These are phyloP conservation scores for Drosophila sproati DNA, from an alignment of 1,140 invertebrate species.

Conservation along the genomic window DNA sequence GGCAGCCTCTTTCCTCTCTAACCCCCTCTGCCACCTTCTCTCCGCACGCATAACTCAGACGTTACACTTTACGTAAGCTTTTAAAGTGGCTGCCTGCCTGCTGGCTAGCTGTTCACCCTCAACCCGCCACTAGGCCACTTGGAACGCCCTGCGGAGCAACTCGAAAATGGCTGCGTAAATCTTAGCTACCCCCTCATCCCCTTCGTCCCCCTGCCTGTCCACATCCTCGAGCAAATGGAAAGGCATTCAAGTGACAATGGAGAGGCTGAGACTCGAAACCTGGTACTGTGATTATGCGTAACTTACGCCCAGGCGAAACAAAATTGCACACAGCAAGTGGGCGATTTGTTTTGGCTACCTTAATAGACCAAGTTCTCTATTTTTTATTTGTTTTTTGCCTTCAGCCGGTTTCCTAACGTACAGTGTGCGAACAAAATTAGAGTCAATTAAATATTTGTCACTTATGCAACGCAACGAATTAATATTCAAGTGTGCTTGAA, in stretches of 20 bases:
- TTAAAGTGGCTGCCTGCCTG: constrained; percentile 13
- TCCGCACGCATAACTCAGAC: constrained; percentile 40
- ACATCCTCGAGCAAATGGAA: constrained; percentile 51
- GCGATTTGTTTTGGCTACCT: constrained; percentile 32
- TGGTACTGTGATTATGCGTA: constrained; percentile 49
- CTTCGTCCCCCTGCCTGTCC: neutral
- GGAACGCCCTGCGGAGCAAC: constrained; percentile 51
- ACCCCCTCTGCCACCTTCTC: neutral
- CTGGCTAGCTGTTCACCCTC: neutral
- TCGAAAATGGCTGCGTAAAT: constrained; percentile 42
- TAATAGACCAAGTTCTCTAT: constrained; percentile 5
- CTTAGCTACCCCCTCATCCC: constrained; percentile 34
- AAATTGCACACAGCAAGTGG: constrained; percentile 69
- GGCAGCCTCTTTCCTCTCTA: neutral
- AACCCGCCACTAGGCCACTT: constrained; percentile 29
- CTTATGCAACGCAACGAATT: constrained; percentile 46
- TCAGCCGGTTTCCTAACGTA: constrained; percentile 28
- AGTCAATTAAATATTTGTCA: constrained; percentile 67
- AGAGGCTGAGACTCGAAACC: neutral
- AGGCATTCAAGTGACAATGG: constrained; percentile 65
- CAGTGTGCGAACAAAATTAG: constrained; percentile 60
- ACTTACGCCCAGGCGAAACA: constrained; percentile 44
- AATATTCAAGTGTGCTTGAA: constrained; percentile 52
- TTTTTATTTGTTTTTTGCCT: neutral
- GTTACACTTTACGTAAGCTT: constrained; percentile 37